These are phyloP conservation scores for Anodontia alba DNA, from an alignment of 2,888 invertebrate genomes.

Conservation along the genomic window DNA sequence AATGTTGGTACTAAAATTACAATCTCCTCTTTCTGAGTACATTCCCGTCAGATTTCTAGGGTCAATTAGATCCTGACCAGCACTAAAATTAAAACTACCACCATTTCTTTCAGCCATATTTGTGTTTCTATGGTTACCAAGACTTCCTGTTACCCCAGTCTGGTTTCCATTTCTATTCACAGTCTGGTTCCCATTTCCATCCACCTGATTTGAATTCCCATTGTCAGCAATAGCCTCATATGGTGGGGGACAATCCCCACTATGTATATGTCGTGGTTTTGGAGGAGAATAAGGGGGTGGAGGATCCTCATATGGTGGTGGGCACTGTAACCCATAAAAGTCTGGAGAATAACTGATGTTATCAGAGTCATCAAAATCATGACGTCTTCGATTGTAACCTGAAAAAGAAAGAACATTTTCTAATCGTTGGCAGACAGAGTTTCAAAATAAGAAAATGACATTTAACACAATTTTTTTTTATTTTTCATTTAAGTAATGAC, in stretches of 20 bases:
- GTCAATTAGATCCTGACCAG: conserved; percentile 9
- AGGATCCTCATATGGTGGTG: conserved; percentile 83
- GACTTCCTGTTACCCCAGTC: conserved; percentile 5
- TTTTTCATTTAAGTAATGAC: too few relatives aligned
- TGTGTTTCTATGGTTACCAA: background rate
- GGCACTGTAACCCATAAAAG: conserved; percentile 79
- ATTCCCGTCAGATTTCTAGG: conserved; percentile 6
- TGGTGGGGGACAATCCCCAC: conserved; percentile 81
- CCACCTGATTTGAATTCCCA: conserved; percentile 41
- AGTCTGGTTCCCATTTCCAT: background rate
- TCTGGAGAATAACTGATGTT: conserved; percentile 79
- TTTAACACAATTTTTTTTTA: too few relatives aligned
- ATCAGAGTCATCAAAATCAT: conserved; percentile 79
- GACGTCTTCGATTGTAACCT: conserved; percentile 72
- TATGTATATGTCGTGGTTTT: conserved; percentile 76
- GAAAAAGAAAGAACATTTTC: conserved; percentile 16
- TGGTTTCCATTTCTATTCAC: background rate
- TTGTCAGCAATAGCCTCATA: conserved; percentile 70
- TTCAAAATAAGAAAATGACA: too few relatives aligned
- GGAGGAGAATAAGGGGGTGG: conserved; percentile 84
- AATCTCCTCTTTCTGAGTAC: background rate
- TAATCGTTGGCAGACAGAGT: background rate
- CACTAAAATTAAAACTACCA: background rate
- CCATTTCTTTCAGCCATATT: background rate
- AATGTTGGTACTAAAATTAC: conserved; percentile 6